phyloP scores from a whole-genome alignment of 2,113 vertebrate genomes.

The Phodopus roborovskii region DNA sequence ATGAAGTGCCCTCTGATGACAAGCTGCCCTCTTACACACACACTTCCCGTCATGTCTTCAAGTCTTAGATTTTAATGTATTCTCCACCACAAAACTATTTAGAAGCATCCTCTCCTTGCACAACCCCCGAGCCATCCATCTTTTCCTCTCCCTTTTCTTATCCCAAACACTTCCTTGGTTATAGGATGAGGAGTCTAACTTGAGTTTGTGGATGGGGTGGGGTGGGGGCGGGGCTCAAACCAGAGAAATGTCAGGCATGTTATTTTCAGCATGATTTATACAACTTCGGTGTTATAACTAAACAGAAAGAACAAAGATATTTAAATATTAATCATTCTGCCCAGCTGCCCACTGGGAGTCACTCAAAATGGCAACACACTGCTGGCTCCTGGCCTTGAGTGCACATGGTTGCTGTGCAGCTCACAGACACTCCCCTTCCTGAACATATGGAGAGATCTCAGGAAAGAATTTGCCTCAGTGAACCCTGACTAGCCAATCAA shows the following conservation, averaged over 20 bases:
- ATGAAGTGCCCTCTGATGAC: not conserved
- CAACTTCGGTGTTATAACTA: constrained; percentile 80
- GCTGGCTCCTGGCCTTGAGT: constrained; percentile 69
- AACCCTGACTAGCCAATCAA: constrained; percentile 80
- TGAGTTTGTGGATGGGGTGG: constrained; percentile 71
- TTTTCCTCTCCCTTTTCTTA: constrained; percentile 67
- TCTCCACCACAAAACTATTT: constrained; percentile 48
- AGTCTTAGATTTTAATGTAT: constrained; percentile 49
- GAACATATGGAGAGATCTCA: constrained; percentile 34
- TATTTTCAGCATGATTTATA: constrained; percentile 85
- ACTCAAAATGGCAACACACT: constrained; percentile 75
- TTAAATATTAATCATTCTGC: constrained; percentile 86
- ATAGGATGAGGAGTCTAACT: constrained; percentile 59
- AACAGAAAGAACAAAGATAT: constrained; percentile 87
- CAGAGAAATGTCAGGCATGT: constrained; percentile 79
- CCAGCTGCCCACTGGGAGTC: constrained; percentile 74
- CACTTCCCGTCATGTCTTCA: not conserved
- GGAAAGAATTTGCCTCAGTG: constrained; percentile 72
- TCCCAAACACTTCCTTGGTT: constrained; percentile 62
- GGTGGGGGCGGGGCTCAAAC: constrained; percentile 65
- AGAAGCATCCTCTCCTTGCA: constrained; percentile 48
- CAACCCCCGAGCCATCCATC: not conserved
- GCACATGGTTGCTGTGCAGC: constrained; percentile 18
- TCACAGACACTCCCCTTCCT: constrained; percentile 82
- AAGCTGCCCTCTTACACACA: not conserved